Conservation (phyloP, 2,113 vertebrate species). For the Excalfactoria chinensis region DNA sequence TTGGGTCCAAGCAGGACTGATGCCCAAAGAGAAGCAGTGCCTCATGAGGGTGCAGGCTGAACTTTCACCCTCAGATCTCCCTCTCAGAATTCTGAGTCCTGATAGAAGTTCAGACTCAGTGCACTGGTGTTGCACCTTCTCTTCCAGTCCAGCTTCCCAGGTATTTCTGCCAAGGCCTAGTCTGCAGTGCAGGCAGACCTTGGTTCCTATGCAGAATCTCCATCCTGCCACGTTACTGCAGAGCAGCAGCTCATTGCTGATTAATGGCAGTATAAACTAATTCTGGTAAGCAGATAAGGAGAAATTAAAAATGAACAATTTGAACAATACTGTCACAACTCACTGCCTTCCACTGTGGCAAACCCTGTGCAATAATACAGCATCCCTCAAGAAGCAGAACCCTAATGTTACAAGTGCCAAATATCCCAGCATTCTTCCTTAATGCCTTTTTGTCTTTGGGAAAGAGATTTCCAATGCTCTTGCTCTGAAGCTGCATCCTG, state of each 20-base stretch:
- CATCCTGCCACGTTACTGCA: neutral
- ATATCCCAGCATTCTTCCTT: neutral
- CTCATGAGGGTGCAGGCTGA: neutral
- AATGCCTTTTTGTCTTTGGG: neutral
- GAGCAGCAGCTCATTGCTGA: neutral
- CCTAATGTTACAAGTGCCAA: neutral
- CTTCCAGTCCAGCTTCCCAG: neutral
- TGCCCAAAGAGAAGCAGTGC: fast-evolving
- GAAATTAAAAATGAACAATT: slow-evolving; percentile 10
- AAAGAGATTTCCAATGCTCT: neutral
- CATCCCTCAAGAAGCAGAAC: neutral
- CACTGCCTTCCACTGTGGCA: neutral
- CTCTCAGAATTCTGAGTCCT: neutral
- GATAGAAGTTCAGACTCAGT: neutral
- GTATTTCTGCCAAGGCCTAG: neutral
- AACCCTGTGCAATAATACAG: neutral
- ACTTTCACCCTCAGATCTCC: neutral
- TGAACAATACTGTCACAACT: neutral
- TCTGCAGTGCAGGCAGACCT: neutral
- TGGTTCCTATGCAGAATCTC: neutral
- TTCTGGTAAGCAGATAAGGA: neutral
- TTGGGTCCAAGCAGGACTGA: neutral
- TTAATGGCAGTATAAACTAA: slow-evolving; percentile 17
- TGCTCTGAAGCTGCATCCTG: neutral
- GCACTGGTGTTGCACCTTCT: neutral